phyloP scores from a whole-genome alignment of 2,113 vertebrate genomes.

The Myrmecobius fasciatus region DNA sequence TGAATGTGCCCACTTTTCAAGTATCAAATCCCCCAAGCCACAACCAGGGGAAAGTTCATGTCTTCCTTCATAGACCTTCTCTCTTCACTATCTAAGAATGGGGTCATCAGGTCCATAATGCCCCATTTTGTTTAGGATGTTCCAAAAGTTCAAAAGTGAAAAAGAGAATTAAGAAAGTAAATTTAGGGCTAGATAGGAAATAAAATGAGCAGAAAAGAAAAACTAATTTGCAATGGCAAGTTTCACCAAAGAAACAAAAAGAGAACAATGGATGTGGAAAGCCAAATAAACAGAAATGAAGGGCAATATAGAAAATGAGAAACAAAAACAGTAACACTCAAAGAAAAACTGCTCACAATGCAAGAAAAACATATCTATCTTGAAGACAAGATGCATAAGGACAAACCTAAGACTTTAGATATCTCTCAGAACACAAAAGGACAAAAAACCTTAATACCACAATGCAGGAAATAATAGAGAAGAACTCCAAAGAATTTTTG shows the following conservation, averaged over 20 bases:
- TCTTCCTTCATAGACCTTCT: not conserved
- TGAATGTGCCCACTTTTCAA: not conserved
- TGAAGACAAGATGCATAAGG: not conserved
- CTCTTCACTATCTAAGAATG: not conserved
- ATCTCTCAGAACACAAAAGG: not conserved
- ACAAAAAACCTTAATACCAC: not conserved
- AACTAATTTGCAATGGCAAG: not conserved
- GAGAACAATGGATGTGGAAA: too few relatives aligned
- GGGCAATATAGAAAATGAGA: too few relatives aligned
- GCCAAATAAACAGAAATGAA: too few relatives aligned
- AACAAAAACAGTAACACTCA: too few relatives aligned
- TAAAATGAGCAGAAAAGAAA: not conserved
- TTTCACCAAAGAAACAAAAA: not conserved
- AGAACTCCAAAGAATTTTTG: not conserved
- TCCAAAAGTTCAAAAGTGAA: not conserved
- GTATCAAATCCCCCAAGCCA: too few relatives aligned
- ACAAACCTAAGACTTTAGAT: not conserved
- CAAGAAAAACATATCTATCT: not conserved
- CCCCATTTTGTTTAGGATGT: not conserved
- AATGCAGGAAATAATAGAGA: not conserved
- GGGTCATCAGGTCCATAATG: not conserved
- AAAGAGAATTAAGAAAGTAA: not conserved
- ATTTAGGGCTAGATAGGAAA: not conserved
- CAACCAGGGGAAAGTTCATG: not conserved
- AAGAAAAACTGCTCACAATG: too few relatives aligned